Evolutionary conservation across 2,113 vertebrate species (phyloP), one percentile per base, ranked within the genome.

Genomic region (Eretmodus cyanostictus): DNA sequence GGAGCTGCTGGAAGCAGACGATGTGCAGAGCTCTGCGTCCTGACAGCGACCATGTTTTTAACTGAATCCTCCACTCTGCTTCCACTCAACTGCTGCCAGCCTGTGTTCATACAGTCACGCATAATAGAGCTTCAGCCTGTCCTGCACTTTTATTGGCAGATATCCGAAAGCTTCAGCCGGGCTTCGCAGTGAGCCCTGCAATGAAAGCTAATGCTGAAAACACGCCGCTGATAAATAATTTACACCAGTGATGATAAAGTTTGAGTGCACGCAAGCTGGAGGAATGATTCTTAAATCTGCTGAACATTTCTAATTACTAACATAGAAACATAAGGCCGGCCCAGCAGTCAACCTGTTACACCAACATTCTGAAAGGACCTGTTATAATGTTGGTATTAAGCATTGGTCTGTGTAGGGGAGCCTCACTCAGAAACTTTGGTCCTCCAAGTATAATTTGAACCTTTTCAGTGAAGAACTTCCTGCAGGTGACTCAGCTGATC

Each of bases 81-180:
- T 29, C 40, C 13, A 12, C 71, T 11, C 42, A 2, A 3, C 68
- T 47, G 14, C 71, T 12, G 71, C 16, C 71, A 49, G 24, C 9
- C 9, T 29, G 71, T 49, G 42, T 49, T 31, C 42, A 12, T 19
- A 31, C 61, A 66, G 31, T 12, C 31, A 3, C 2, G 61, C 0
- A n/a, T 5, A 36, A n/a, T 0, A 66, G 0, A 66, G 31, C 59
- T 63, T 3, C 31, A 36, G 59, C 31, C 61, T 8, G 40, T 47
- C 3, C 38, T 0, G 38, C 22, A 45, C 66, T 0, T 73, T 45
- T 16, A 45, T 45, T 16, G 1, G 38, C 22, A 45, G 13, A 6
- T 73, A 45, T 27, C 5, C 0, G 31, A 31, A 7, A 31, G 51
- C 51, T 22, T 19, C 29, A 2, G 53, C 14, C 6, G 61, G 31